phyloP scores from a whole-genome alignment of 2,888 invertebrate species.

The Meiosimyza platycephala region DNA sequence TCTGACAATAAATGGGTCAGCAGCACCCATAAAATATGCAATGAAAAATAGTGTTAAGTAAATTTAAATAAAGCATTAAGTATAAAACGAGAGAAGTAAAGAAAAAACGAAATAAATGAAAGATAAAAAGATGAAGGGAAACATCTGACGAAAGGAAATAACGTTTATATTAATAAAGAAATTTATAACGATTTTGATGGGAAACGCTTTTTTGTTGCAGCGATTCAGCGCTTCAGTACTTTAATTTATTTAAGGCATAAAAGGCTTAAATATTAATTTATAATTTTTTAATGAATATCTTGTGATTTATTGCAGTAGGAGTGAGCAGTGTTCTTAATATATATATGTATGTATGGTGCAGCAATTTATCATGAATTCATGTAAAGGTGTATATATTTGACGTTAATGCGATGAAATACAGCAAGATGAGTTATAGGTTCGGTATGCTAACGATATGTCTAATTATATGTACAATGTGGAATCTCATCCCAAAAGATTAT shows the following conservation, averaged over 20 bases:
- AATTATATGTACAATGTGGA: no score
- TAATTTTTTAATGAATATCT: not conserved
- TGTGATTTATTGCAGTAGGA: not conserved
- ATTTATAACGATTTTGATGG: not conserved
- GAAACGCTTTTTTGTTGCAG: not conserved
- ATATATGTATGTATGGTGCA: no score
- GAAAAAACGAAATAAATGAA: not conserved
- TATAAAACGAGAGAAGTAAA: not conserved
- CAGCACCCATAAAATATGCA: slow-evolving; percentile 6
- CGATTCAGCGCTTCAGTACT: not conserved
- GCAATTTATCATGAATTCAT: no score
- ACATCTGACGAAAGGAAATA: not conserved
- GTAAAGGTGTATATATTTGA: no score
- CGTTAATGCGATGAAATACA: no score
- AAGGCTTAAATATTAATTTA: slow-evolving; percentile 3
- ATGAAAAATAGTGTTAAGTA: not conserved
- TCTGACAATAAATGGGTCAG: slow-evolving; percentile 12
- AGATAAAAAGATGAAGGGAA: not conserved
- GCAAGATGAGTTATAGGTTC: no score
- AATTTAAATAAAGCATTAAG: no score
- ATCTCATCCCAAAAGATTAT: no score
- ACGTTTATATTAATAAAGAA: not conserved
- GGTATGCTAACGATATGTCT: no score
- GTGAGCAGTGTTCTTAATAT: no score
- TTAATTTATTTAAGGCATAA: not conserved